Evolutionary conservation across 2,113 vertebrate genomes (phyloP), one percentile per base, ranked within the genome.

Genomic region (Perccottus glenii): DNA sequence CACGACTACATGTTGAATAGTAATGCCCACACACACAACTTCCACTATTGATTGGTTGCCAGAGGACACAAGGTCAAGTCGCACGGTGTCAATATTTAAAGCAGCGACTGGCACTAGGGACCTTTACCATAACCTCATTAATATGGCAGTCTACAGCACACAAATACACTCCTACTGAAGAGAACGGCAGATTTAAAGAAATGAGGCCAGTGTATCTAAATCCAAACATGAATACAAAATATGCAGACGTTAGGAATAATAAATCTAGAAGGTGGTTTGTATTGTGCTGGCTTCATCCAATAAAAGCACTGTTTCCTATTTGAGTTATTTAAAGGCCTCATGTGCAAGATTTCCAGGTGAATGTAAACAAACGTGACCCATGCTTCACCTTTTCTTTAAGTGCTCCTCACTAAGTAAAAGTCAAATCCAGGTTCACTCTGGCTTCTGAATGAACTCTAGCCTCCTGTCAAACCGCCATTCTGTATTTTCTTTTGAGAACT

Each of bases 81-180:
- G 43, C 80, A 47, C 3, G 71, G 76, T 87, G 87, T 87, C 87
- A 82, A 85, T 88, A 86, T 85, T 88, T 87, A 91, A 86, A 88
- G 81, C 81, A 79, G 75, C 65, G 32, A 77, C 72, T 73, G 80
- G 80, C 79, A 67, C 81, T 47, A 14, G 77, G 77, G 77, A 86
- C 84, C 86, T 83, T 72, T 51, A 62, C 72, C 57, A 62, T 85
- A 74, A 81, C 89, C 86, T 88, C 81, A 87, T 88, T 87, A 86
- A 78, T 84, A 88, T 86, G 73, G 82, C 51, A 74, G 14, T 64
- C 69, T 12, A 56, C 62, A 57, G 62, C 65, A 57, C 67, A 68
- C 69, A 69, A 40, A 78, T 27, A 76, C 69, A 77, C 76, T 73
- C 49, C 60, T 80, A 78, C 47, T 36, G 49, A 51, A 33, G 70